These are phyloP conservation scores for Gadopsis bispinosus DNA, from an alignment of 2,797 vertebrate genomes.

Conservation along the genomic window DNA sequence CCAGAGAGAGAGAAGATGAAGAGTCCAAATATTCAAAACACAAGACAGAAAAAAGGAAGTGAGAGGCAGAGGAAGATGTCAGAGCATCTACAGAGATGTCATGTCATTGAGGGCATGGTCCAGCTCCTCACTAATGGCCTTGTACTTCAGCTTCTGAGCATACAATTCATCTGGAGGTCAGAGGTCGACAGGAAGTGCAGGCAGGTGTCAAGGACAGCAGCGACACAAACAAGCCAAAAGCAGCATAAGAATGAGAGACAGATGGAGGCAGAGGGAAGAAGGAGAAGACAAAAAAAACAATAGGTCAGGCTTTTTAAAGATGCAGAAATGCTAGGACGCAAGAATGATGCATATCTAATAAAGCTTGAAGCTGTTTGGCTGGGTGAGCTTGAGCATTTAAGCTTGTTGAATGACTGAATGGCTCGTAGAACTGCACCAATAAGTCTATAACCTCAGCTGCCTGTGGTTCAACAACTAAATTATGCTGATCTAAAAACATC, in stretches of 20 bases:
- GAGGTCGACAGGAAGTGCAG: constrained; percentile 71
- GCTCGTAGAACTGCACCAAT: constrained; percentile 52
- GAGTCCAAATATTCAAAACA: constrained; percentile 48
- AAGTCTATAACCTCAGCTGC: constrained; percentile 45
- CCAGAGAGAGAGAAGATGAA: constrained; percentile 48
- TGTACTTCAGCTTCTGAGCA: constrained; percentile 97
- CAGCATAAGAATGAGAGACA: constrained; percentile 53
- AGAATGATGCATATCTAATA: constrained; percentile 53
- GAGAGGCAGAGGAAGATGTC: constrained; percentile 38
- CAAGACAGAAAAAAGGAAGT: constrained; percentile 43
- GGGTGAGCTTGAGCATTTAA: constrained; percentile 47
- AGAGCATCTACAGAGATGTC: constrained; percentile 89
- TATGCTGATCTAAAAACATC: constrained; percentile 55
- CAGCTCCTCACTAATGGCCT: constrained; percentile 95
- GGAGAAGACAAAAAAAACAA: constrained; percentile 62
- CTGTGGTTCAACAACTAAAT: constrained; percentile 44
- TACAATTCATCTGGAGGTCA: constrained; percentile 90
- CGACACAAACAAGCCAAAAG: constrained; percentile 69
- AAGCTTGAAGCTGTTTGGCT: constrained; percentile 16
- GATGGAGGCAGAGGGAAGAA: constrained; percentile 71
- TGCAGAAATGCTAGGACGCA: constrained; percentile 62
- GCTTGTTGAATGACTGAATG: constrained; percentile 14
- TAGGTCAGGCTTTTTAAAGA: constrained; percentile 68
- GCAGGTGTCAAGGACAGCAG: constrained; percentile 75
- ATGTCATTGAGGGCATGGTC: constrained; percentile 95